These are phyloP conservation scores for Flabesymbios commensalis DNA, from an alignment of 2,888 invertebrate species.

Conservation along the genomic window DNA sequence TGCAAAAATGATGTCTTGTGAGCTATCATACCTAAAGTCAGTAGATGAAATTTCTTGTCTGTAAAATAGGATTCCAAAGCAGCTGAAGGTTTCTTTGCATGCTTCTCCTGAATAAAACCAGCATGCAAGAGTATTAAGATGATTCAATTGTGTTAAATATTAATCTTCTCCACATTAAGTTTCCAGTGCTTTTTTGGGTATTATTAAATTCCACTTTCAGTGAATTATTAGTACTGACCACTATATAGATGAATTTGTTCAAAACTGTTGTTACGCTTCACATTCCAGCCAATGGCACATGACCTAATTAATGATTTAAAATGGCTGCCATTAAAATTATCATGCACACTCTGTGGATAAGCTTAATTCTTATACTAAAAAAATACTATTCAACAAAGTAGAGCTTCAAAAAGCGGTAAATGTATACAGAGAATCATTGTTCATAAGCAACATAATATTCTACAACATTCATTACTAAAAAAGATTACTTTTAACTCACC, in stretches of 20 bases:
- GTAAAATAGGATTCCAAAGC: conserved; percentile 71
- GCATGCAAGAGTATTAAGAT: not conserved
- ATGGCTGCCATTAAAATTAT: too few relatives aligned
- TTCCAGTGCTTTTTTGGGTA: too few relatives aligned
- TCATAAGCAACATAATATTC: not conserved
- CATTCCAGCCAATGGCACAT: too few relatives aligned
- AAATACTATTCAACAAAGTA: not conserved
- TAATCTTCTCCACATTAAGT: not conserved
- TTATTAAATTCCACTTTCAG: too few relatives aligned
- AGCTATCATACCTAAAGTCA: conserved; percentile 67
- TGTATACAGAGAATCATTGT: not conserved
- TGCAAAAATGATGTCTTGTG: too few relatives aligned
- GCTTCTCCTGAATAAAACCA: conserved; percentile 75
- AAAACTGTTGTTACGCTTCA: too few relatives aligned
- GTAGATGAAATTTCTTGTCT: conserved; percentile 90
- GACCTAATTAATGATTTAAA: too few relatives aligned
- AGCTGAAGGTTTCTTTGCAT: conserved; percentile 82
- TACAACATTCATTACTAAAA: not conserved
- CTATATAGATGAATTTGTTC: too few relatives aligned
- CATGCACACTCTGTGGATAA: too few relatives aligned
- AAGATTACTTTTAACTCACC: conserved; percentile 40
- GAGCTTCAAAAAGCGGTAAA: not conserved
- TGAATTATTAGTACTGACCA: too few relatives aligned
- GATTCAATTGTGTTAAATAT: not conserved
- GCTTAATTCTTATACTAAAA: too few relatives aligned